Percentiles rank a stretch among this genome's conserved stretches.
Evolutionary conservation across 53 echinoderm and acorn worm genomes (phyloP).

Genomic region (Luidia sarsii): DNA sequence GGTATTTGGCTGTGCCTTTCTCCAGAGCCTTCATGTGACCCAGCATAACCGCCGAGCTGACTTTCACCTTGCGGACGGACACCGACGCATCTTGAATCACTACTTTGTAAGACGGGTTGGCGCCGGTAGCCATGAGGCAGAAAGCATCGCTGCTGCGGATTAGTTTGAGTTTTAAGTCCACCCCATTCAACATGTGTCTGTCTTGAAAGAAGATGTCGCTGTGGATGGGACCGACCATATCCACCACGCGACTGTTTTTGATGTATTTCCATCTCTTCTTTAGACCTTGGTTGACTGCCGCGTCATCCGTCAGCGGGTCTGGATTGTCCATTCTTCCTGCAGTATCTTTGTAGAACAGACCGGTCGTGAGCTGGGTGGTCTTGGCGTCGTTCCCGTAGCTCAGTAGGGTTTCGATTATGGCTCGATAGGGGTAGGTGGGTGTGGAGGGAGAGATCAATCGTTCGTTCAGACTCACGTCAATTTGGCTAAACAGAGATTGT

Average conservation of each 20-base stretch:
- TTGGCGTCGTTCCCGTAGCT: no score
- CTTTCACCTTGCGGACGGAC: constrained; percentile 72
- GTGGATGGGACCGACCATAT: constrained; percentile 52
- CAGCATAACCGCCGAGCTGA: constrained; percentile 57
- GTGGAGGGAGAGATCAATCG: constrained; percentile 58
- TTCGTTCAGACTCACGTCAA: constrained; percentile 62
- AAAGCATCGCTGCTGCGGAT: no score
- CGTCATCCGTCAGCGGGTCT: no score
- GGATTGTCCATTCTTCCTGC: no score
- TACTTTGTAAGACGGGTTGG: constrained; percentile 61
- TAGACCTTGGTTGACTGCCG: no score
- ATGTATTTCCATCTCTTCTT: no score
- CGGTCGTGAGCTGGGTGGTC: no score
- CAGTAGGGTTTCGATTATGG: constrained; percentile 52
- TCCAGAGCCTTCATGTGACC: no score
- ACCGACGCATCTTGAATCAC: constrained; percentile 66
- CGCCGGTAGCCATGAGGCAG: constrained; percentile 56
- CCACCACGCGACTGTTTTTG: no score
- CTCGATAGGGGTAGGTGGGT: constrained; percentile 67
- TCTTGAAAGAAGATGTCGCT: constrained; percentile 75
- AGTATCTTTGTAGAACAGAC: no score
- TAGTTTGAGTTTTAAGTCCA: no score
- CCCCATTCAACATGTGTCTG: constrained; percentile 33
- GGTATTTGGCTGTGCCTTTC: no score
- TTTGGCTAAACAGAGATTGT: constrained; percentile 62